These are phyloP conservation scores for Lagorchestes hirsutus DNA, from an alignment of 2,797 vertebrate genomes.

Conservation along the genomic window DNA sequence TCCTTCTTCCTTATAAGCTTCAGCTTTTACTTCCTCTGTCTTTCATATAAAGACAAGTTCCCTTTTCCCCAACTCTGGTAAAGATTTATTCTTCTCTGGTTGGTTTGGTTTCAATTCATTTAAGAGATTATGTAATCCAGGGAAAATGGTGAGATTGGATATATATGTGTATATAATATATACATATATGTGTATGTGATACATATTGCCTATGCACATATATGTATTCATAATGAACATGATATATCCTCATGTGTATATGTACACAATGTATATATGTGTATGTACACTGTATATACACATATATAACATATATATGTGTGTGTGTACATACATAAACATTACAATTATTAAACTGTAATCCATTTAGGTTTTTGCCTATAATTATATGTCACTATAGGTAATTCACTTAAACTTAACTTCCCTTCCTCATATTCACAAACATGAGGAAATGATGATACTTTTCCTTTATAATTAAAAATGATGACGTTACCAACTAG, in stretches of 20 bases:
- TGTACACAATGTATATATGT: no score
- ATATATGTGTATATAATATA: no score
- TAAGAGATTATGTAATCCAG: not conserved
- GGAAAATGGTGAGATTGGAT: not conserved
- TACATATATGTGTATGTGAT: no score
- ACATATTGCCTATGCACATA: no score
- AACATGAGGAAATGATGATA: not conserved
- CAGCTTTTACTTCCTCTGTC: constrained; percentile 2
- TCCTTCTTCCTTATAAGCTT: not conserved
- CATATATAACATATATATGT: no score
- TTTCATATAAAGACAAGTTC: not conserved
- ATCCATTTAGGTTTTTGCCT: not conserved
- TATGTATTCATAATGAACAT: no score
- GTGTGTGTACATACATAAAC: not conserved
- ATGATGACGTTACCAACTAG: not conserved
- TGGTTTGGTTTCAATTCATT: not conserved
- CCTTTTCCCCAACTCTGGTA: not conserved
- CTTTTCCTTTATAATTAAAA: not conserved
- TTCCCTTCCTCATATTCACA: no score
- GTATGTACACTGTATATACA: no score
- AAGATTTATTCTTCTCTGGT: not conserved
- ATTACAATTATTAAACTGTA: not conserved
- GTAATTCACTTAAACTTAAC: not conserved
- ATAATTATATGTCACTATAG: not conserved
- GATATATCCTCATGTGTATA: no score